These are phyloP conservation scores for Biston betularia DNA, from an alignment of 2,888 invertebrate genomes.

Conservation along the genomic window DNA sequence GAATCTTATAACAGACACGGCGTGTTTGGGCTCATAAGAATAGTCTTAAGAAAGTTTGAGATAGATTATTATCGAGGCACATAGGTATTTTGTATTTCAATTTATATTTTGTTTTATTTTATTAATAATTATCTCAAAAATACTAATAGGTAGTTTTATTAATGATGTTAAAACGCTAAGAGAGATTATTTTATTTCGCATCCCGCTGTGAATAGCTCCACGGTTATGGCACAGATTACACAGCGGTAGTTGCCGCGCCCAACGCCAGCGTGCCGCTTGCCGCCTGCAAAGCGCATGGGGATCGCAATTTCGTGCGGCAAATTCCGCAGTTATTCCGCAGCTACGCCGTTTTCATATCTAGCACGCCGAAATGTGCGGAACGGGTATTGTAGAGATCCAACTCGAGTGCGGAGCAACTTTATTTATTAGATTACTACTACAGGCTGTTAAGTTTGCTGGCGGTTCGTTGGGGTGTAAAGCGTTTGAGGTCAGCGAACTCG, in stretches of 20 bases:
- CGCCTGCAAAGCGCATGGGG: constrained; percentile 20
- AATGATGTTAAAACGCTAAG: no score
- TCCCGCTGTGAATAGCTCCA: neutral
- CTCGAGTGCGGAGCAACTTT: constrained; percentile 10
- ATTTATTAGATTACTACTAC: constrained; percentile 9
- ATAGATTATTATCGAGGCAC: no score
- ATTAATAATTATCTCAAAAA: no score
- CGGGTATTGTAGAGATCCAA: constrained; percentile 10
- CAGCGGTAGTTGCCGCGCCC: no score
- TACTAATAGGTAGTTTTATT: no score
- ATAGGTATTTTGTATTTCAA: no score
- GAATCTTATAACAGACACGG: no score
- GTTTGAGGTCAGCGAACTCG: neutral
- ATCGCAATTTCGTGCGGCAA: constrained; percentile 26
- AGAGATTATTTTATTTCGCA: neutral
- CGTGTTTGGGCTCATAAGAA: no score
- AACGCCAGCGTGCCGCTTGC: neutral
- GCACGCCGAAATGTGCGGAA: constrained; percentile 19
- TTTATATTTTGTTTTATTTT: no score
- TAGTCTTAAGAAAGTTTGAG: no score
- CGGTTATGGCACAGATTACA: neutral
- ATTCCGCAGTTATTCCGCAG: constrained; percentile 28
- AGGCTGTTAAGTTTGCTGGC: constrained; percentile 4
- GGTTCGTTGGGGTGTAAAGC: neutral
- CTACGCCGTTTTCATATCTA: constrained; percentile 34